Conservation (phyloP, 1,140 invertebrate genomes). For the Phortica variegata region DNA sequence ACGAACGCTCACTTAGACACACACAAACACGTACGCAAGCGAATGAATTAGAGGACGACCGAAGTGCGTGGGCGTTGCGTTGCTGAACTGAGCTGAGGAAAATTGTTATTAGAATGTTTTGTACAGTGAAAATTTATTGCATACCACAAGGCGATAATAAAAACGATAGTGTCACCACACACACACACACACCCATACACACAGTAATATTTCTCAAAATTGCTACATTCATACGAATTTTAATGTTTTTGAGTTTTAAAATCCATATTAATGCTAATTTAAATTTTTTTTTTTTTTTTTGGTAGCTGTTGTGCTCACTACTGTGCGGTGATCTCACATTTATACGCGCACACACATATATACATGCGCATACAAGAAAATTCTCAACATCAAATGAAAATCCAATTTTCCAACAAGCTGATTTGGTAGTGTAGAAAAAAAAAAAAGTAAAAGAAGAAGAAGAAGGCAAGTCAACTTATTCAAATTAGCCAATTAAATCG, state of each 20-base stretch:
- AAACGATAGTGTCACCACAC: too few species aligned
- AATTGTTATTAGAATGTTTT: too few species aligned
- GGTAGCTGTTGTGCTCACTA: not conserved
- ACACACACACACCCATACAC: conserved; percentile 22
- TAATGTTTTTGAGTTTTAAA: not conserved
- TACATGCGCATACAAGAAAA: conserved; percentile 46
- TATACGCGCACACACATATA: conserved; percentile 41
- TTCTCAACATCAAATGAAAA: conserved; percentile 36
- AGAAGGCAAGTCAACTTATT: conserved; percentile 14
- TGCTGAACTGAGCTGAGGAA: too few species aligned
- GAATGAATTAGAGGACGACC: too few species aligned
- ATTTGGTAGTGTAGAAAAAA: conserved; percentile 12
- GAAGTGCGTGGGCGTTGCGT: too few species aligned
- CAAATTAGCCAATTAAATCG: conserved; percentile 29
- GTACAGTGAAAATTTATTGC: too few species aligned
- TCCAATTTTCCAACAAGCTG: too few species aligned
- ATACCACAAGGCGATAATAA: too few species aligned
- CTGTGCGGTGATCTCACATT: conserved; percentile 10
- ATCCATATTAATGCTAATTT: too few species aligned
- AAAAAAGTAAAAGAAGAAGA: conserved; percentile 14
- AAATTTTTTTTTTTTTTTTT: not conserved
- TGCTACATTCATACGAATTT: not conserved
- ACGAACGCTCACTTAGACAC: conserved; percentile 1
- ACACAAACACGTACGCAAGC: not conserved
- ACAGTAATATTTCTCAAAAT: too few species aligned